Base-by-base conservation (phyloP, 2,888 invertebrate species). In the Nomada lathburiana region DNA sequence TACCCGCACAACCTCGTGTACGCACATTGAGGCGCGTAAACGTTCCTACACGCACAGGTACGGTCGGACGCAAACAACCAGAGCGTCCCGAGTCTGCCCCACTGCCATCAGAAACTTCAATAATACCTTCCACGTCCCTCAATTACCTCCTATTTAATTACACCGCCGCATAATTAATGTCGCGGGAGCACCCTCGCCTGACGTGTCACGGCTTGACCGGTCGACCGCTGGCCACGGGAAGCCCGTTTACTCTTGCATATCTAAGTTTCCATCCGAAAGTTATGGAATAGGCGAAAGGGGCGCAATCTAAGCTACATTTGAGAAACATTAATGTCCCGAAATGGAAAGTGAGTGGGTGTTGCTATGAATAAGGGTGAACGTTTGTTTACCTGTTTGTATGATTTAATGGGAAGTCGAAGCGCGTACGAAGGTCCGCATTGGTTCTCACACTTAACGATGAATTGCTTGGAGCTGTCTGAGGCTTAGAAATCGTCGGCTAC, bases 121-220 rank as follows among this genome's bases (percentile, higher is more conserved):
- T 91, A 92, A 91, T 92, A 91, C 89, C 90, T 88, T 89, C 88
- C 88, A 87, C 89, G 87, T 90, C 90, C 89, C 90, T 90, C 90
- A 92, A 92, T 92, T 92, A 92, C 91, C 90, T 88, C 80, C 89
- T 90, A 92, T 91, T 92, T 92, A 91, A 91, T 91, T 92, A 91
- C 89, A 89, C 82, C 86, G 87, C 87, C 89, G 90, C 89, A 91
- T 92, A 92, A 91, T 91, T 91, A 90, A 92, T 89, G 88, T 87
- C 87, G 86, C 88, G 88, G 83, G 84, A 83, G 79, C 84, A 82
- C 84, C 86, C 87, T 84, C 80, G 76, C 82, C 75, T 79, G 73
- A 83, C 85, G 87, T 87, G 87, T 79, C 87, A 79, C 65, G 76
- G 67, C 76, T 65, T 65, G 63, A 76, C 79, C 78, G 53, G 53